Conservation (phyloP, 37 sponge, comb jelly and placozoan genomes). For the Ianthella basta region DNA sequence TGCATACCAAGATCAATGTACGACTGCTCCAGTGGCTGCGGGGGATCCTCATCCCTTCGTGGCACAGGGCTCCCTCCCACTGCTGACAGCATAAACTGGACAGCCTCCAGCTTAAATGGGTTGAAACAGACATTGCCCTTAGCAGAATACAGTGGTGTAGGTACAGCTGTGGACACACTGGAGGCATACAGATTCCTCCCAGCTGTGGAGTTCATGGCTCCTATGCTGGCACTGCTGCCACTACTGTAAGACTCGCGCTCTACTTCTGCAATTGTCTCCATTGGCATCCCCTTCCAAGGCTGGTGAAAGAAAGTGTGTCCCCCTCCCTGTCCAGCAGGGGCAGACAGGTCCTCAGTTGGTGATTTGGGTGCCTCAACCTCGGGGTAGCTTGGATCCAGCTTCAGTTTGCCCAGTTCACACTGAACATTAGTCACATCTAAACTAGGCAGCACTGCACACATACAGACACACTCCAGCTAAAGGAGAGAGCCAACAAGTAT, state of each 20-base stretch:
- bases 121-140: background rate
- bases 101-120: background rate
- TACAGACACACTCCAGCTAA: background rate
- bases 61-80: background rate
- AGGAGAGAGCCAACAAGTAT: too few relatives aligned
- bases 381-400: background rate
- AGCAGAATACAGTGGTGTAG: background rate
- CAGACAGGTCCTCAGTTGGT: background rate
- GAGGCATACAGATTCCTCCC: background rate
- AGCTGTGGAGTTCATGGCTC: background rate
- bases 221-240: background rate
- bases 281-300: background rate
- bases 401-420: conserved; percentile 12
- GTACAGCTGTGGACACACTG: background rate
- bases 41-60: background rate
- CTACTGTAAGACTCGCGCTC: background rate
- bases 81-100: background rate
- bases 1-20: background rate
- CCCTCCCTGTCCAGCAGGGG: background rate
- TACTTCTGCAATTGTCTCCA: conserved; percentile 5
- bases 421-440: conserved; percentile 7
- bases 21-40: background rate
- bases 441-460: conserved; percentile 4
- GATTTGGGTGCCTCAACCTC: background rate
- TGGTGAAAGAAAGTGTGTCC: background rate